Evolutionary conservation across 2,113 vertebrate species (phyloP).

Genomic region (Notarius lentiginosus): DNA sequence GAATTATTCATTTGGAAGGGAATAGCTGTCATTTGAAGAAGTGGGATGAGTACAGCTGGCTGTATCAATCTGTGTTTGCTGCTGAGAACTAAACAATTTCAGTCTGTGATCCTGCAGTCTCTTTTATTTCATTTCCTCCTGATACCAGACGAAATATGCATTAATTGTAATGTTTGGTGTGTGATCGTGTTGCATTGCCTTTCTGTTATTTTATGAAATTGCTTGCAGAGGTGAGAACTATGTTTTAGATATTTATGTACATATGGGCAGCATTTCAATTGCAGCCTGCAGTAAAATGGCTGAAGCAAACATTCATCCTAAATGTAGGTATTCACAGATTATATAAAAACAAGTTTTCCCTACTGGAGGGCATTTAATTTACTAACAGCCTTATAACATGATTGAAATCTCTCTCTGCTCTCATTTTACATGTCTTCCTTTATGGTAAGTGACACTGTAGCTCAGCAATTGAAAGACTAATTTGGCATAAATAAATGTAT

Average conservation of each 20-base stretch:
- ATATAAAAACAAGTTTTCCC: not conserved
- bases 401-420: not conserved
- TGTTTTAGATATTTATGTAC: not conserved
- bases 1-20: constrained; percentile 35
- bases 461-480: not conserved
- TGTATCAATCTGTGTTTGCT: constrained; percentile 30
- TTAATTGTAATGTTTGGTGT: constrained; percentile 28
- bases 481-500: not conserved
- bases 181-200: constrained; percentile 12
- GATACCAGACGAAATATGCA: not conserved
- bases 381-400: not conserved
- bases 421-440: not conserved
- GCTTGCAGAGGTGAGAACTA: not conserved
- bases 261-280: not conserved
- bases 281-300: not conserved
- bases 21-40: constrained; percentile 12
- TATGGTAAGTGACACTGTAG: not conserved
- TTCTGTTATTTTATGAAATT: not conserved
- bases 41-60: constrained; percentile 28
- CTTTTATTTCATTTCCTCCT: not conserved
- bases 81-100: not conserved
- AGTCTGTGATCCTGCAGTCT: not conserved
- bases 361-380: not conserved
- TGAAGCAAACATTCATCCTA: not conserved
- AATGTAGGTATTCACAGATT: not conserved